Conservation (phyloP, 1,140 invertebrate genomes). For the Camponotus floridanus region DNA sequence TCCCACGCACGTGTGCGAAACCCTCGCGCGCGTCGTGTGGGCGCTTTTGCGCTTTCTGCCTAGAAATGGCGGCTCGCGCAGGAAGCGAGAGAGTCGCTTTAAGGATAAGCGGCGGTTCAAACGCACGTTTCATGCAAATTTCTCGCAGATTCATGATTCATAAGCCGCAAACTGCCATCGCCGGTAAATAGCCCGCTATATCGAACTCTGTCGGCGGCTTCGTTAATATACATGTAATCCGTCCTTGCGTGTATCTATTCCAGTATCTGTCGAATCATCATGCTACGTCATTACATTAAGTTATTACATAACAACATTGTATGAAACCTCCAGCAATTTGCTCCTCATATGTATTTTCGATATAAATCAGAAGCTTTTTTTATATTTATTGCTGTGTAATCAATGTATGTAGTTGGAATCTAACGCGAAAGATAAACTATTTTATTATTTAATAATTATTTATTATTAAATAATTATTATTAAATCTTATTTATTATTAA, state of each 20-base stretch:
- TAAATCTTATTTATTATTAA: no score
- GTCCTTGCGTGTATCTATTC: constrained; percentile 6
- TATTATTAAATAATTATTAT: no score
- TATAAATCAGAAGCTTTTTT: no score
- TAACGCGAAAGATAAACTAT: no score
- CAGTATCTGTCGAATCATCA: constrained; percentile 23
- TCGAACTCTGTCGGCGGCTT: constrained; percentile 19
- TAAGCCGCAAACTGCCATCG: not conserved
- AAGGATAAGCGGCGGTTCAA: not conserved
- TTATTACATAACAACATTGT: not conserved
- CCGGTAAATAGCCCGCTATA: not conserved
- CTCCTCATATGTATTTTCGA: no score
- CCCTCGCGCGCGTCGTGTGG: no score
- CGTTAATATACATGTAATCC: not conserved
- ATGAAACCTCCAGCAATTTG: no score
- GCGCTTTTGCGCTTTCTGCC: constrained; percentile 36
- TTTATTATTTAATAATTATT: no score
- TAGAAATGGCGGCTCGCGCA: constrained; percentile 36
- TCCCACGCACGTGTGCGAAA: constrained; percentile 59
- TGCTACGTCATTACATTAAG: constrained; percentile 37
- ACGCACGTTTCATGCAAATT: not conserved
- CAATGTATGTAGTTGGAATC: no score
- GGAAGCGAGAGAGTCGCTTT: not conserved
- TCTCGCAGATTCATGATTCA: not conserved
- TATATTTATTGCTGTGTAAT: no score